phyloP scores from a whole-genome alignment of 2,888 invertebrate species.

The Calameuta filiformis region DNA sequence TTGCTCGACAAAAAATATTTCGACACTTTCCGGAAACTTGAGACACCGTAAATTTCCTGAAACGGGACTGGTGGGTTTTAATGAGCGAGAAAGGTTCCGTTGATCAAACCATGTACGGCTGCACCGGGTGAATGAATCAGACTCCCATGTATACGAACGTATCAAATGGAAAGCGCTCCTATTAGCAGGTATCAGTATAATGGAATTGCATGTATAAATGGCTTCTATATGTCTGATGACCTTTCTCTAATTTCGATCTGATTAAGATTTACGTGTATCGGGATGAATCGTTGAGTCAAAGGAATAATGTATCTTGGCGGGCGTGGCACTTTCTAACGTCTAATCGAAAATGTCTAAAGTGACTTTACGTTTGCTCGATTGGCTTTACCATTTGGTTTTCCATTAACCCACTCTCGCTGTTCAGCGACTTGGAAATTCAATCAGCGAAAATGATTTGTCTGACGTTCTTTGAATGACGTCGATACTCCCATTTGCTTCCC shows the following conservation, averaged over 20 bases:
- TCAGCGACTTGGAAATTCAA: not conserved
- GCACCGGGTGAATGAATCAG: not conserved
- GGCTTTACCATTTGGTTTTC: not conserved
- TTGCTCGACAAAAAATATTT: not conserved
- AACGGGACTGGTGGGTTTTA: not conserved
- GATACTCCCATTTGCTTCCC: not conserved
- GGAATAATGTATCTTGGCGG: not conserved
- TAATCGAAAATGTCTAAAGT: not conserved
- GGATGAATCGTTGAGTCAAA: not conserved
- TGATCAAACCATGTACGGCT: not conserved
- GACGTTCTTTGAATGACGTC: not conserved
- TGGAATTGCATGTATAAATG: not conserved
- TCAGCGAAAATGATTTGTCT: not conserved
- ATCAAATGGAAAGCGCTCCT: not conserved
- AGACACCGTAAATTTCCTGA: not conserved
- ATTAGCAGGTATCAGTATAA: not conserved
- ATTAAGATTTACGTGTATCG: not conserved
- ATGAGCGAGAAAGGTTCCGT: not conserved
- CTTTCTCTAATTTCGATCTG: not conserved
- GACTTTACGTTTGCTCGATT: not conserved
- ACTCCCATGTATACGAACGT: not conserved
- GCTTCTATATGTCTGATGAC: not conserved
- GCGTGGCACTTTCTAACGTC: not conserved
- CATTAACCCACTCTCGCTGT: not conserved
- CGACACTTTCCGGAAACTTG: not conserved